Evolutionary conservation across 2,113 vertebrate species (phyloP), one percentile per base, ranked within the genome.

Genomic region (Eubucco bourcierii): DNA sequence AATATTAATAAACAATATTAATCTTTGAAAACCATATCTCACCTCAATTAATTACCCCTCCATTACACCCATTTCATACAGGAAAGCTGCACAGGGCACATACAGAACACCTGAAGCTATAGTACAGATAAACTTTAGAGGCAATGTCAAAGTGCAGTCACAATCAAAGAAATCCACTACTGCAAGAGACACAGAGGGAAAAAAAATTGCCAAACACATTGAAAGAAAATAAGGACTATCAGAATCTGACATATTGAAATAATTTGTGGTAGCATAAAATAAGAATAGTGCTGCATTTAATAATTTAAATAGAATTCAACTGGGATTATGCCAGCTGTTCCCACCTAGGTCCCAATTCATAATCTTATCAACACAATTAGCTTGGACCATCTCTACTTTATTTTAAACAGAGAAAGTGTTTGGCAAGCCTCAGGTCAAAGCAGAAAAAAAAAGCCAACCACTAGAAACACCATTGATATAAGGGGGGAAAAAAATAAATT

Each of bases 391-490:
- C 12, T 47, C 14, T 46, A 3, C 12, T 31, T 61, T 21, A 70
- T 12, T 83, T 88, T 63, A 81, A 81, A 20, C 5, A 37, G 33
- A 68, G 68, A 28, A 64, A 1, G 6, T 15, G 27, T 59, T 72
- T 81, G 33, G 4, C n/a, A 65, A 73, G 3, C 3, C 29, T 56
- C 65, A 68, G 29, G 6, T 18, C 39, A 13, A 9, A 61, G 18
- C 39, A 24, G 15, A 66, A 73, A 86, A 16, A 9, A 86, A 10
- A 68, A 88, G 21, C 41, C 86, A 12, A 68, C 9, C 8, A 12
- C 15, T 12, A 88, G 27, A 60, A 88, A 28, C 19, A n/a, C 4
- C n/a, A 67, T 1, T 0, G 0, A 16, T 10, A 29, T 6, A 17
- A 84, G 37, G 59, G 6, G 64, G 61, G 78, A 63, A 25, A 83